Percentiles rank a stretch among this genome's conserved stretches.
Evolutionary conservation across 2,113 vertebrate genomes (phyloP).

Genomic region (Chloropsis cyanopogon): DNA sequence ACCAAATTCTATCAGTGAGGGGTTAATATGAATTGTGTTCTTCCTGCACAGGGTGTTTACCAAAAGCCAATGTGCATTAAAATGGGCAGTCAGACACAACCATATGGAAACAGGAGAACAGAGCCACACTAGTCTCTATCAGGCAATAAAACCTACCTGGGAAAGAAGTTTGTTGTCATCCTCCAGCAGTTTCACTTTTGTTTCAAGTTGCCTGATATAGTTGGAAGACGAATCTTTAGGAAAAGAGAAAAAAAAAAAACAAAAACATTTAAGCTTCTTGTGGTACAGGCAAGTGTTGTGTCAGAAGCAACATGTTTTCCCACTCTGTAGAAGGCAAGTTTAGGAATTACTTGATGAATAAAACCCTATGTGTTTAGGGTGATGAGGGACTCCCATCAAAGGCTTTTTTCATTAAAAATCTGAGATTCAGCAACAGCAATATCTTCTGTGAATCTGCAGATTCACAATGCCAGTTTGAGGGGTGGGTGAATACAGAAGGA

Average conservation of each 20-base stretch:
- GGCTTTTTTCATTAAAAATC: not conserved
- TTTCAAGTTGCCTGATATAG: conserved; percentile 93
- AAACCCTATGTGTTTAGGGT: not conserved
- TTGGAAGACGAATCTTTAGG: conserved; percentile 86
- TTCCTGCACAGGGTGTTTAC: not conserved
- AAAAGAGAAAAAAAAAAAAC: not conserved
- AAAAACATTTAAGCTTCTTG: not conserved
- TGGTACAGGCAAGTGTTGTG: not conserved
- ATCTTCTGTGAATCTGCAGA: not conserved
- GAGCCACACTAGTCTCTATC: not conserved
- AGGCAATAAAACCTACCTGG: conserved; percentile 78
- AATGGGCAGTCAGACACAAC: not conserved
- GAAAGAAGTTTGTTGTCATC: conserved; percentile 88
- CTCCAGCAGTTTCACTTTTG: conserved; percentile 90
- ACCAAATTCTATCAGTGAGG: not conserved
- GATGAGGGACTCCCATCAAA: not conserved
- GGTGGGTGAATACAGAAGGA: not conserved
- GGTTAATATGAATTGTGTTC: not conserved
- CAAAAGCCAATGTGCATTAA: not conserved
- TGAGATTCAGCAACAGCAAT: not conserved
- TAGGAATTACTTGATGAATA: not conserved
- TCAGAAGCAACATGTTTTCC: not conserved
- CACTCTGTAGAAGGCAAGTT: not conserved
- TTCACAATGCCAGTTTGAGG: not conserved
- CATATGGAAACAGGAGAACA: not conserved